These are phyloP conservation scores for Lasiurus borealis DNA, from an alignment of 2,113 vertebrate species.

Conservation along the genomic window DNA sequence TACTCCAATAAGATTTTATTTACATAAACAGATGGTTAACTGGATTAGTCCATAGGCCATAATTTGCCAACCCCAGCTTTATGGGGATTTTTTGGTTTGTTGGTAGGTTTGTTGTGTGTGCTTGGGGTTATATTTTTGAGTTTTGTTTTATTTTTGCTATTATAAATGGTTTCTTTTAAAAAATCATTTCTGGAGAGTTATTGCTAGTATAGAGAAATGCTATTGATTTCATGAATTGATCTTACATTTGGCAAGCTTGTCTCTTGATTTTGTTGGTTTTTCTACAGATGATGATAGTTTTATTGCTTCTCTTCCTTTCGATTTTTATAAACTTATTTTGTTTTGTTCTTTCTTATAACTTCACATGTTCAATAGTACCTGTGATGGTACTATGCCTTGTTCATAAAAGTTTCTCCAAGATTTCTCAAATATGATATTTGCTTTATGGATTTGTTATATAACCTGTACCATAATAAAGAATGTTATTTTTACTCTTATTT, in stretches of 20 bases:
- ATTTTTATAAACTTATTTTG: conserved; percentile 50
- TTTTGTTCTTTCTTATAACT: conserved; percentile 14
- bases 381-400: conserved; percentile 23
- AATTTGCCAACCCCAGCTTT: conserved; percentile 1
- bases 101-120: not conserved
- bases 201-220: conserved; percentile 45
- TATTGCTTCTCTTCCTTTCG: conserved; percentile 30
- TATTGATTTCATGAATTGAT: conserved; percentile 60
- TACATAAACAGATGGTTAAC: not conserved
- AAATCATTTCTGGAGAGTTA: not conserved
- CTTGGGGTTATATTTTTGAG: conserved; percentile 27
- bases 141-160: conserved; percentile 32
- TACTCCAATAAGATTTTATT: conserved; percentile 15
- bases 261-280: conserved; percentile 63
- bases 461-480: conserved; percentile 28
- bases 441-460: conserved; percentile 34
- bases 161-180: not conserved
- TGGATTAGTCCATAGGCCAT: not conserved
- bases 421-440: conserved; percentile 47
- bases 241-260: conserved; percentile 47
- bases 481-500: conserved; percentile 23
- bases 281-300: conserved; percentile 22
- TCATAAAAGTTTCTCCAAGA: conserved; percentile 36
- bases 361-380: not conserved
- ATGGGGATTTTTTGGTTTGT: not conserved